phyloP scores from a whole-genome alignment of 2,113 vertebrate genomes.

The Thymallus thymallus region DNA sequence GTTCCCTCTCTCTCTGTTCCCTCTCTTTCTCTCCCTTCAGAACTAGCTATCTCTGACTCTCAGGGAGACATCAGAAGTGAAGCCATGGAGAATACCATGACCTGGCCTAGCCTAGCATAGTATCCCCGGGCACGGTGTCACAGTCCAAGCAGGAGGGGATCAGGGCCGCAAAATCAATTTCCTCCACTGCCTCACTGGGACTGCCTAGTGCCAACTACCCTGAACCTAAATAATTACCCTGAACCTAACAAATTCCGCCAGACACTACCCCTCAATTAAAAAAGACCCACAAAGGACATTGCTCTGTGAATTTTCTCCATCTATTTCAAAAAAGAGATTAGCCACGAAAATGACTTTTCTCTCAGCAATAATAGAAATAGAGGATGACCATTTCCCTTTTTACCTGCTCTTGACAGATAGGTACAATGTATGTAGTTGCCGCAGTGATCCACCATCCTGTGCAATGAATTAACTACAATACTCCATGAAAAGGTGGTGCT shows the following conservation, averaged over 20 bases:
- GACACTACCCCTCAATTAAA: constrained; percentile 68
- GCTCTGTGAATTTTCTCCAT: constrained; percentile 42
- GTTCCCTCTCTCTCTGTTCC: background rate
- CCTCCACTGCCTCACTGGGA: constrained; percentile 44
- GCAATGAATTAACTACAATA: too few species aligned
- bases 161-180: constrained; percentile 69
- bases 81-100: constrained; percentile 9
- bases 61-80: constrained; percentile 28
- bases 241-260: constrained; percentile 61
- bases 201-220: constrained; percentile 42
- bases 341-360: constrained; percentile 45
- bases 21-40: constrained; percentile 1
- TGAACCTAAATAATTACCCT: constrained; percentile 51
- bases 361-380: constrained; percentile 41
- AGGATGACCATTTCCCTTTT: background rate
- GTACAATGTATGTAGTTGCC: too few species aligned
- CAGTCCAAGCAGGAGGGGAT: constrained; percentile 38
- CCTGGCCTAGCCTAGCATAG: constrained; percentile 15
- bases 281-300: constrained; percentile 47
- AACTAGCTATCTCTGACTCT: background rate
- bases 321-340: constrained; percentile 52
- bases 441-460: too few species aligned
- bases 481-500: too few species aligned
- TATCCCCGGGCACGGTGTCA: constrained; percentile 11
- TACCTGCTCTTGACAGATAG: background rate